Percentiles rank a stretch among this genome's conserved stretches.
Evolutionary conservation across 1,140 invertebrate genomes (phyloP).

Genomic region (Aphelenchoides besseyi): DNA sequence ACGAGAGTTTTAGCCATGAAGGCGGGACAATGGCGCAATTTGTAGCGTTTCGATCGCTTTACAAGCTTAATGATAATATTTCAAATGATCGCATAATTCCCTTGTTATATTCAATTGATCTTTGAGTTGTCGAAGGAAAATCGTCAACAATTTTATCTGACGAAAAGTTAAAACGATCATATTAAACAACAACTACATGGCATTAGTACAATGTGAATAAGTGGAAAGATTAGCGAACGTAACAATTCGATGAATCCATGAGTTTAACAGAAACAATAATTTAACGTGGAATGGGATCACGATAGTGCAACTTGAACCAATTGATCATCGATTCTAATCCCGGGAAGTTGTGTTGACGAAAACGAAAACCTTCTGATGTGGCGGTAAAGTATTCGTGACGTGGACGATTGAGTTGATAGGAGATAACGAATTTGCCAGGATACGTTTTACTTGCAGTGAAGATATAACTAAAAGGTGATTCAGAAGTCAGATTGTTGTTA

Average conservation of each 20-base stretch:
- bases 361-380: conserved; percentile 85
- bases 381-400: conserved; percentile 88
- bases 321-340: conserved; percentile 77
- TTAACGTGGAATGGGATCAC: conserved; percentile 9
- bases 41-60: no score
- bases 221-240: no score
- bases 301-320: conserved; percentile 70
- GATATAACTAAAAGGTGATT: conserved; percentile 55
- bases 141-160: no score
- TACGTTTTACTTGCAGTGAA: conserved; percentile 69
- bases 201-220: no score
- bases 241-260: background rate
- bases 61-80: no score
- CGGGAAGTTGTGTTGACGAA: conserved; percentile 81
- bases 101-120: no score
- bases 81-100: no score
- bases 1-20: no score
- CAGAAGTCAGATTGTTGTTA: no score
- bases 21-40: no score
- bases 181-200: background rate
- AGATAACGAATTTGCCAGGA: conserved; percentile 90
- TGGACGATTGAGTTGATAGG: conserved; percentile 78
- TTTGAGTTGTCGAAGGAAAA: no score
- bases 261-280: background rate
- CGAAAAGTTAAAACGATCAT: background rate